Conservation (phyloP, 2,888 invertebrate genomes). For the Callimorpha dominula region DNA sequence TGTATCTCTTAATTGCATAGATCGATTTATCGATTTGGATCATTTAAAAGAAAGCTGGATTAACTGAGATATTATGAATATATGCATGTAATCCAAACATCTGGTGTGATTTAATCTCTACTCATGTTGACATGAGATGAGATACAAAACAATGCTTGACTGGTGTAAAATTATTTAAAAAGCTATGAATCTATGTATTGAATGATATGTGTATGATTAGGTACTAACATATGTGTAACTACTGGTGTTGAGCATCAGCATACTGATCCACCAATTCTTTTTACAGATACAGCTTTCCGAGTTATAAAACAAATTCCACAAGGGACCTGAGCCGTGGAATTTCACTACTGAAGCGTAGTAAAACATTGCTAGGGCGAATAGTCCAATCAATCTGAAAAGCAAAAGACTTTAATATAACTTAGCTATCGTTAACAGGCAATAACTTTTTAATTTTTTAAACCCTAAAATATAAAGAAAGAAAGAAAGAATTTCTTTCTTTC, state of each 20-base stretch:
- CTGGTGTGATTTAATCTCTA: too few relatives aligned
- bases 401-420: not conserved
- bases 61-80: too few relatives aligned
- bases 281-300: not conserved
- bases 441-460: too few relatives aligned
- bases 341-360: not conserved
- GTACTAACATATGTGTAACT: not conserved
- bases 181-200: not conserved
- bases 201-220: not conserved
- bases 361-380: not conserved
- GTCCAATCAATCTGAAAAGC: not conserved
- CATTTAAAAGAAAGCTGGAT: too few relatives aligned
- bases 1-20: too few relatives aligned
- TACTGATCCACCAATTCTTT: not conserved
- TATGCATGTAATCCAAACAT: too few relatives aligned
- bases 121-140: too few relatives aligned
- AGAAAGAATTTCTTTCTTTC: too few relatives aligned
- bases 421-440: not conserved
- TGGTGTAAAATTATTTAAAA: not conserved
- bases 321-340: not conserved
- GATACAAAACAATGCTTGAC: not conserved
- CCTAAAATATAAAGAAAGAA: too few relatives aligned
- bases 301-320: not conserved
- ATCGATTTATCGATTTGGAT: too few relatives aligned
- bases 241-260: not conserved